A percentile compares a stretch with the other conserved stretches of the same genome.
These are phyloP conservation scores for Drosophila hawaiiensis DNA, from an alignment of 2,888 invertebrate genomes.

Conservation along the genomic window DNA sequence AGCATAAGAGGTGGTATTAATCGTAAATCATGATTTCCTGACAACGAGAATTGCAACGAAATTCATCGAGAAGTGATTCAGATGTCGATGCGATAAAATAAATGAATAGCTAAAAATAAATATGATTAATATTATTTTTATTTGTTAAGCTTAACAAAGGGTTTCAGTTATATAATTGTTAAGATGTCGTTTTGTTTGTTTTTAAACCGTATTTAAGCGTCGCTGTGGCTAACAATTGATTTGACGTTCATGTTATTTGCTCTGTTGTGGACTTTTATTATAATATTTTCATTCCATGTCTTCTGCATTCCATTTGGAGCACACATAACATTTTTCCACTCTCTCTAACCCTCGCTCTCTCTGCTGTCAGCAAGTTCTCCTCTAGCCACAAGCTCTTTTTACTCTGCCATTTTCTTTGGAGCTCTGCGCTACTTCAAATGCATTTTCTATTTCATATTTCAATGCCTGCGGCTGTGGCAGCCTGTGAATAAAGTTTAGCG, in stretches of 20 bases:
- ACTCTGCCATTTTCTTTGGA: slow-evolving; percentile 54
- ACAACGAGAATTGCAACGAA: not conserved
- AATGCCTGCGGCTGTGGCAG: slow-evolving; percentile 65
- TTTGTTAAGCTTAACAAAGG: not conserved
- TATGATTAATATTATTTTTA: not conserved
- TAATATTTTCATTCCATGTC: slow-evolving; percentile 69
- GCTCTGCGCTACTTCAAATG: slow-evolving; percentile 60
- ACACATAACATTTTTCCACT: slow-evolving; percentile 26
- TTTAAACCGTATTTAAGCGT: slow-evolving; percentile 24
- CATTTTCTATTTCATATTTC: slow-evolving; percentile 66
- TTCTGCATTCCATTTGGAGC: slow-evolving; percentile 53
- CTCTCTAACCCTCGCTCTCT: not conserved
- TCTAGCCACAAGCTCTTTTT: slow-evolving; percentile 9
- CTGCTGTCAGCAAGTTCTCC: not conserved
- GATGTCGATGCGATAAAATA: not conserved
- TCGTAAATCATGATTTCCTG: not conserved
- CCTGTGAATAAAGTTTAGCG: slow-evolving; percentile 73
- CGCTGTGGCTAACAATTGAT: not conserved
- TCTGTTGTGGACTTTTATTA: slow-evolving; percentile 66
- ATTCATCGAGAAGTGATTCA: not conserved
- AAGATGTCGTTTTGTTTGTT: not conserved
- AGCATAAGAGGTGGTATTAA: not conserved
- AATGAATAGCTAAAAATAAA: not conserved
- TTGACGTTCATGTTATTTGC: slow-evolving; percentile 24
- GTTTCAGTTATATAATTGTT: not conserved